Evolutionary conservation across 2,113 vertebrate species (phyloP).

Genomic region (Pluvianellus socialis): DNA sequence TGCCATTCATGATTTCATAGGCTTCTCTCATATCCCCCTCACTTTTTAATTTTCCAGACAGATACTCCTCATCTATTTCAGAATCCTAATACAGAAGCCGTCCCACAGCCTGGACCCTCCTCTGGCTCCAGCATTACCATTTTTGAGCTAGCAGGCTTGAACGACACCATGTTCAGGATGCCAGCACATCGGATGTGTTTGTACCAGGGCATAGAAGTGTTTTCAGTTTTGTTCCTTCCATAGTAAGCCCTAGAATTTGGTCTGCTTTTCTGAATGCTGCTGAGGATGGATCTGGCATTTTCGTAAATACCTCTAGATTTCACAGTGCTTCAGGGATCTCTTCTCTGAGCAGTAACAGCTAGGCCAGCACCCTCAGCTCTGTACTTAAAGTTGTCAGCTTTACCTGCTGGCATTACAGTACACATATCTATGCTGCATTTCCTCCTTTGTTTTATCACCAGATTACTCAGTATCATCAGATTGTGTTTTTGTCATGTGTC

Average conservation of each 20-base stretch:
- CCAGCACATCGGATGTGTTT: background rate
- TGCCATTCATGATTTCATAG: slow-evolving; percentile 26
- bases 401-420: background rate
- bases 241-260: background rate
- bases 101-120: background rate
- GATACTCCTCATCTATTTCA: background rate
- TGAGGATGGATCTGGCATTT: background rate
- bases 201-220: background rate
- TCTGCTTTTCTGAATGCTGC: background rate
- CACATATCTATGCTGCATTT: background rate
- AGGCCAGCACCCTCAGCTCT: background rate
- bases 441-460: background rate
- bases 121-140: background rate
- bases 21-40: background rate
- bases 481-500: background rate
- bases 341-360: background rate
- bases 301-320: background rate
- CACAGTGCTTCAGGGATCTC: background rate
- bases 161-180: background rate
- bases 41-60: background rate
- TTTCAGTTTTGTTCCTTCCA: background rate
- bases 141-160: background rate
- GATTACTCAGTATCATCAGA: slow-evolving; percentile 37
- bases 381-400: background rate
- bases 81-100: background rate